A percentile compares a stretch with the other conserved stretches of the same genome.
Evolutionary conservation across 1,140 invertebrate species (phyloP).

Genomic region (Drosophila novamexicana): DNA sequence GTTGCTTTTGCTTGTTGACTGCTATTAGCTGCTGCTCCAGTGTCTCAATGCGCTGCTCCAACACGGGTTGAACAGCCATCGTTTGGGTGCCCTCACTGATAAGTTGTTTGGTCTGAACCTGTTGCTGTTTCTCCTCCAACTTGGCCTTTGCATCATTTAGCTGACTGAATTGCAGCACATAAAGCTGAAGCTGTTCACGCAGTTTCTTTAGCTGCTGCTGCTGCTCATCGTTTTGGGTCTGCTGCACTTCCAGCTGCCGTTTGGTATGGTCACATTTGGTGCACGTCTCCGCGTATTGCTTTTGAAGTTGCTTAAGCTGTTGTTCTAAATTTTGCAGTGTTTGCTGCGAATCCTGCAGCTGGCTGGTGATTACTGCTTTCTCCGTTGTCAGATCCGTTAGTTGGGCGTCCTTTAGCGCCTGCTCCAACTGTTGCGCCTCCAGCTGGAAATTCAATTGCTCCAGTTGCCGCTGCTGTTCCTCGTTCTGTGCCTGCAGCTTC

Average conservation of each 20-base stretch:
- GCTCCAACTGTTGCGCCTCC: constrained; percentile 58
- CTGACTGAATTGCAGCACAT: constrained; percentile 42
- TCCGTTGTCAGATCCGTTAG: constrained; percentile 55
- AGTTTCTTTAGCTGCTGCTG: constrained; percentile 34
- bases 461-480: constrained; percentile 65
- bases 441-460: constrained; percentile 68
- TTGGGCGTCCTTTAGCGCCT: constrained; percentile 56
- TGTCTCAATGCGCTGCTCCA: constrained; percentile 53
- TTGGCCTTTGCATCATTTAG: constrained; percentile 27
- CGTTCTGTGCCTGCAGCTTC: constrained; percentile 63
- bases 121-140: constrained; percentile 20
- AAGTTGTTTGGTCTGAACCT: constrained; percentile 26
- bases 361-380: constrained; percentile 29
- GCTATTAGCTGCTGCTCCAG: constrained; percentile 58
- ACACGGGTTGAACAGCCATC: constrained; percentile 6
- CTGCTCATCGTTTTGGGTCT: constrained; percentile 39
- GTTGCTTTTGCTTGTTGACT: constrained; percentile 50
- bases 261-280: constrained; percentile 51
- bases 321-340: constrained; percentile 44
- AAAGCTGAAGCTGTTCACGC: constrained; percentile 34
- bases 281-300: constrained; percentile 52
- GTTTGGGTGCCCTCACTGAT: constrained; percentile 37
- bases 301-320: constrained; percentile 41
- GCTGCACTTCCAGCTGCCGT: constrained; percentile 37
- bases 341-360: constrained; percentile 28